These are phyloP conservation scores for Pseudonaja textilis DNA, from an alignment of 2,113 vertebrate species.

Conservation along the genomic window DNA sequence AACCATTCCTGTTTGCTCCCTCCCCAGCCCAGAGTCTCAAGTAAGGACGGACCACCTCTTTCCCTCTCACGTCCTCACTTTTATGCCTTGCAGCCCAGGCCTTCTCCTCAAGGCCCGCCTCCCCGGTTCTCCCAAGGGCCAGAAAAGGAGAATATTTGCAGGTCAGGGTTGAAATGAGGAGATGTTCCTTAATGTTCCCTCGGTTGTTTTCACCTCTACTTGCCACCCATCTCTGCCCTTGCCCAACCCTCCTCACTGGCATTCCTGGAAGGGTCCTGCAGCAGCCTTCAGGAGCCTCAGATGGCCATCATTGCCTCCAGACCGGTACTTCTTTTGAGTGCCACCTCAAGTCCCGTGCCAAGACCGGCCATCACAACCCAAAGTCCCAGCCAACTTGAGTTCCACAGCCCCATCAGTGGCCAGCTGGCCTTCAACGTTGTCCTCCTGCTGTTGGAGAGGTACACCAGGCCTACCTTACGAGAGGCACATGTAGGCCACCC, in stretches of 20 bases:
- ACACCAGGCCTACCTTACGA: neutral
- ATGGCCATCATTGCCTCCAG: neutral
- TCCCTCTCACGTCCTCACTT: neutral
- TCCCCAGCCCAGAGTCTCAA: neutral
- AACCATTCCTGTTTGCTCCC: neutral
- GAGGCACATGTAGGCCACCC: neutral
- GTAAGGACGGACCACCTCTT: neutral
- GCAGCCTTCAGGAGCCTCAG: neutral
- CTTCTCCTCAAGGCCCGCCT: too few relatives aligned
- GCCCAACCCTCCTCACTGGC: neutral
- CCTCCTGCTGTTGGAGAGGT: neutral
- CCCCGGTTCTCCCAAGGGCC: too few relatives aligned
- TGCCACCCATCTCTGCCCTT: neutral
- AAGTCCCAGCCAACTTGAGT: neutral
- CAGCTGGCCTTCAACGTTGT: neutral
- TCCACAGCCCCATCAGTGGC: neutral
- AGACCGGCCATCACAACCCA: neutral
- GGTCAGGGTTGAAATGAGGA: too few relatives aligned
- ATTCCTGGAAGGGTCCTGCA: neutral
- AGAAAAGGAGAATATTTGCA: too few relatives aligned
- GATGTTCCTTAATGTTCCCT: too few relatives aligned
- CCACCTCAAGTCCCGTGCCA: neutral
- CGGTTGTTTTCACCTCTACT: neutral
- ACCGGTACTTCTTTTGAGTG: neutral
- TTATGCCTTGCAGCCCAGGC: too few relatives aligned